These are phyloP conservation scores for Caenorhabditis uteleia DNA, from an alignment of 2,888 invertebrate species.

Conservation along the genomic window DNA sequence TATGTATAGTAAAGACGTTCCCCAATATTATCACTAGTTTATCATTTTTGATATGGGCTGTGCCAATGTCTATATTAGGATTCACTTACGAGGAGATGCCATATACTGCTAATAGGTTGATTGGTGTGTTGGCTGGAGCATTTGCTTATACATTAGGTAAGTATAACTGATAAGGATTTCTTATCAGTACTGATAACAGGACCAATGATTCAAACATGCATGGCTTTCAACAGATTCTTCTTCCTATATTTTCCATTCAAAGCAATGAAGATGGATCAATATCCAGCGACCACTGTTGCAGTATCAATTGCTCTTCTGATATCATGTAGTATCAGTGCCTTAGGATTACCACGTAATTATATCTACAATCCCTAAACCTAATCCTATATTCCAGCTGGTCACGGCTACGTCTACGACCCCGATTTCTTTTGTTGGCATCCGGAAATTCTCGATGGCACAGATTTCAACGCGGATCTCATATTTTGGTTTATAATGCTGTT, in stretches of 20 bases:
- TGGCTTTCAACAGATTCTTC: slow-evolving; percentile 26
- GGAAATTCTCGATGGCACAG: slow-evolving; percentile 12
- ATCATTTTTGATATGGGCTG: slow-evolving; percentile 23
- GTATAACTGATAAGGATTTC: not conserved
- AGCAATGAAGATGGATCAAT: slow-evolving; percentile 11
- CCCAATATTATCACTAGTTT: slow-evolving; percentile 31
- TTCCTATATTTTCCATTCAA: slow-evolving; percentile 20
- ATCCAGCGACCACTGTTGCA: slow-evolving; percentile 18
- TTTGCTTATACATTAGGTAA: slow-evolving; percentile 26
- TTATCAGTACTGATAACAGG: slow-evolving; percentile 6
- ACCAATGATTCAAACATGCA: slow-evolving; percentile 17
- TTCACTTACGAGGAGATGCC: slow-evolving; percentile 15
- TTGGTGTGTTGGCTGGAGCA: slow-evolving; percentile 22
- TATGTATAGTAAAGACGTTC: slow-evolving; percentile 26
- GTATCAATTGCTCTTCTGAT: slow-evolving; percentile 11
- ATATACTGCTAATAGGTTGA: slow-evolving; percentile 15
- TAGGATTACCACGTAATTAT: slow-evolving; percentile 15
- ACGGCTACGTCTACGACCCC: slow-evolving; percentile 29
- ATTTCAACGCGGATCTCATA: slow-evolving; percentile 9
- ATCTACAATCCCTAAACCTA: slow-evolving; percentile 4
- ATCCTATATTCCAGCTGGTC: slow-evolving; percentile 10
- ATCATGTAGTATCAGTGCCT: slow-evolving; percentile 11
- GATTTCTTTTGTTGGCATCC: slow-evolving; percentile 18
- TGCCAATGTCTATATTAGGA: slow-evolving; percentile 20
- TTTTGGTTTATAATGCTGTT: slow-evolving; percentile 18